phyloP scores from a whole-genome alignment of 2,888 invertebrate genomes.

The Acleris literana region DNA sequence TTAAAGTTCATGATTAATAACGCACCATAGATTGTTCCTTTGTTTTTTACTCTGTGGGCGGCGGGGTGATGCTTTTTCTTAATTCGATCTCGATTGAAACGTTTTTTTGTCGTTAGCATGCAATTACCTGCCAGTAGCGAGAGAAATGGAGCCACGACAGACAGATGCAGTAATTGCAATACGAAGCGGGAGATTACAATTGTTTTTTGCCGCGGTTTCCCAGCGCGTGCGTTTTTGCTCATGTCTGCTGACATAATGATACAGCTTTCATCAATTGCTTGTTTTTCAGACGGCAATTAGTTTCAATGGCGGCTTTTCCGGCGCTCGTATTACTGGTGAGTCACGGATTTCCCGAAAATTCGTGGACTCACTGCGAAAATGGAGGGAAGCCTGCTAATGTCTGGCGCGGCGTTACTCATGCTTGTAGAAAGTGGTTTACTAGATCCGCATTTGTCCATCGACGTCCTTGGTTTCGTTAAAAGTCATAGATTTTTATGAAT shows the following conservation, averaged over 20 bases:
- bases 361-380: slow-evolving; percentile 46
- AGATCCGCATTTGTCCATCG: slow-evolving; percentile 36
- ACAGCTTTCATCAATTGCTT: slow-evolving; percentile 45
- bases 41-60: slow-evolving; percentile 43
- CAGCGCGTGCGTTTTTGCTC: slow-evolving; percentile 45
- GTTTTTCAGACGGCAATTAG: slow-evolving; percentile 55
- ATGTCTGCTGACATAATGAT: slow-evolving; percentile 60
- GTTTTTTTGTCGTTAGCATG: slow-evolving; percentile 8
- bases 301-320: slow-evolving; percentile 70
- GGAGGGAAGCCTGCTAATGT: slow-evolving; percentile 73
- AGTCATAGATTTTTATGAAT: slow-evolving; percentile 25
- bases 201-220: slow-evolving; percentile 58
- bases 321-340: slow-evolving; percentile 64
- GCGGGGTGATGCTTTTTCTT: slow-evolving; percentile 40
- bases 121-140: slow-evolving; percentile 26
- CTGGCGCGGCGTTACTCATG: slow-evolving; percentile 68
- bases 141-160: slow-evolving; percentile 26
- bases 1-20: slow-evolving; percentile 65
- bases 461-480: slow-evolving; percentile 18
- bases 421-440: slow-evolving; percentile 60
- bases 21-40: slow-evolving; percentile 48
- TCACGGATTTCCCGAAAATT: slow-evolving; percentile 80
- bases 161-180: slow-evolving; percentile 39
- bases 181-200: slow-evolving; percentile 44
- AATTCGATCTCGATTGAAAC: slow-evolving; percentile 16